A percentile compares a stretch with the other conserved stretches of the same genome.
Conservation (phyloP, 1,140 invertebrate species). For the Batillaria attramentaria region DNA sequence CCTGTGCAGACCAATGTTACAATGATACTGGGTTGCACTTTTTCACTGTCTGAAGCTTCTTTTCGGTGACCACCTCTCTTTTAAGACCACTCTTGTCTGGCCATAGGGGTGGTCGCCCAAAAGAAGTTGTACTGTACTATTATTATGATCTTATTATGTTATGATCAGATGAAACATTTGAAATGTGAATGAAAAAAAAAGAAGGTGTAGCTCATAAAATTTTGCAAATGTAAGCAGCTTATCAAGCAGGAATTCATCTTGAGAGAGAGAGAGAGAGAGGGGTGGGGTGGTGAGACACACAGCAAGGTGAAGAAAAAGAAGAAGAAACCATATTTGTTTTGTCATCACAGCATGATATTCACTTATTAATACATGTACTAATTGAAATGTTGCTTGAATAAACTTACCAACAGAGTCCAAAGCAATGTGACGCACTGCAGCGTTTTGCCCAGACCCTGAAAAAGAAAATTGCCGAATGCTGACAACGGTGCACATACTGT, state of each 20-base stretch:
- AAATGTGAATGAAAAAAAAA: too few species aligned
- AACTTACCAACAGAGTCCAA: constrained; percentile 87
- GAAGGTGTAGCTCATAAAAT: too few species aligned
- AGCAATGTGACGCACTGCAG: constrained; percentile 97
- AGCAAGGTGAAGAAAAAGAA: not conserved
- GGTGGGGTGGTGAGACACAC: not conserved
- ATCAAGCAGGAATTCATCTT: too few species aligned
- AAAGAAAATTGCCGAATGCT: constrained; percentile 37
- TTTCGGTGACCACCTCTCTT: too few species aligned
- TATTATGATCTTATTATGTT: too few species aligned
- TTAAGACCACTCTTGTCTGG: too few species aligned
- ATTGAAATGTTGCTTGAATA: not conserved
- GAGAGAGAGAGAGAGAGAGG: not conserved
- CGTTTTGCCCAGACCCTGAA: constrained; percentile 89
- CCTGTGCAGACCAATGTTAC: not conserved
- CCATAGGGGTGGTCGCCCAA: too few species aligned
- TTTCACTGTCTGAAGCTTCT: too few species aligned
- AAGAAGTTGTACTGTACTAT: too few species aligned
- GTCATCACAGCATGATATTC: not conserved
- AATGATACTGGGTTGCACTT: not conserved
- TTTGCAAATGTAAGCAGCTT: too few species aligned
- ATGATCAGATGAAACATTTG: too few species aligned
- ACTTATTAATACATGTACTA: not conserved
- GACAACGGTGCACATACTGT: too few species aligned
- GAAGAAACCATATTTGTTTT: not conserved